Conservation (phyloP, 2,888 invertebrate species). For the Melieria picta region DNA sequence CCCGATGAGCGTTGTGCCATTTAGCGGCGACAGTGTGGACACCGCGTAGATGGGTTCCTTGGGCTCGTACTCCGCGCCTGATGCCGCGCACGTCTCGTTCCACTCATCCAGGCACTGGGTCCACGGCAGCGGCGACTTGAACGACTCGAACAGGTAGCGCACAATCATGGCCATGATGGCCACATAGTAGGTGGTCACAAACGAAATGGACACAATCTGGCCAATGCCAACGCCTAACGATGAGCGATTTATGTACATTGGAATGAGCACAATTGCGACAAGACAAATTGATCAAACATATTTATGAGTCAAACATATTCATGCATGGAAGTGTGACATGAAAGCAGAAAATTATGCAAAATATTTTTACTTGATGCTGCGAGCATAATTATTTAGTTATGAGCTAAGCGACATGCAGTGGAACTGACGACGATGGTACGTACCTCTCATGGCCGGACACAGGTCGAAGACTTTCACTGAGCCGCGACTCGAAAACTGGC, state of each 20-base stretch:
- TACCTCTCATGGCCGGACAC: constrained; percentile 77
- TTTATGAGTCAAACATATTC: background rate
- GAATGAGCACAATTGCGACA: background rate
- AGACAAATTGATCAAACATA: background rate
- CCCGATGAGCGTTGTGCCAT: background rate
- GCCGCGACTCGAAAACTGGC: constrained; percentile 78
- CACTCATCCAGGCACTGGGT: constrained; percentile 69
- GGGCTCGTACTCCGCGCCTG: constrained; percentile 50
- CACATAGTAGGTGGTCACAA: constrained; percentile 75
- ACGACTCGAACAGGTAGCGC: constrained; percentile 73
- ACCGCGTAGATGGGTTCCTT: constrained; percentile 3
- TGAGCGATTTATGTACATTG: background rate
- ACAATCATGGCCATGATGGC: constrained; percentile 74
- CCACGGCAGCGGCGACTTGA: constrained; percentile 73
- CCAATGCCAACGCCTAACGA: constrained; percentile 69
- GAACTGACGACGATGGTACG: constrained; percentile 35
- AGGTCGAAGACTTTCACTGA: constrained; percentile 75
- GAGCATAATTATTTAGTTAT: too few relatives aligned
- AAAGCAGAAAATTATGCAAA: background rate
- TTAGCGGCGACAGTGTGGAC: constrained; percentile 2
- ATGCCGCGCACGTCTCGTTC: constrained; percentile 66
- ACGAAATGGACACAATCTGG: constrained; percentile 69
- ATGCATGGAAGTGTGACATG: background rate
- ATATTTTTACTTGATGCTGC: background rate
- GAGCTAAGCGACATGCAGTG: constrained; percentile 7